Conservation (phyloP, 2,797 vertebrate genomes). For the Arnoldichthys spilopterus region DNA sequence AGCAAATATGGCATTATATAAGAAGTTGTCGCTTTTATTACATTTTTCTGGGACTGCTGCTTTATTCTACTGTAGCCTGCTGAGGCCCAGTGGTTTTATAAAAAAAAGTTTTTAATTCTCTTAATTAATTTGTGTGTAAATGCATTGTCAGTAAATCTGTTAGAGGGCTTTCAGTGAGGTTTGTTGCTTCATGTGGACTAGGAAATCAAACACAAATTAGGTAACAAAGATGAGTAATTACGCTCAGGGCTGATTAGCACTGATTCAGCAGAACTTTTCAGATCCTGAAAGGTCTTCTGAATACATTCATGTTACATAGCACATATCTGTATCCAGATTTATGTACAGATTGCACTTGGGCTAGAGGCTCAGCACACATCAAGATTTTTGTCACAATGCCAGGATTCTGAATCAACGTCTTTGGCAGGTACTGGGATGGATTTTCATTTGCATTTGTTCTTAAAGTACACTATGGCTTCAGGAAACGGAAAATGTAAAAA, state of each 20-base stretch:
- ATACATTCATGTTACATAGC: not conserved
- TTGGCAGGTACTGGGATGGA: not conserved
- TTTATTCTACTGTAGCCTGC: not conserved
- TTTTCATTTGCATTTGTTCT: not conserved
- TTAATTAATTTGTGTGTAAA: not conserved
- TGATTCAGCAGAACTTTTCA: not conserved
- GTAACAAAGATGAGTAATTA: not conserved
- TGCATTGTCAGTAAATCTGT: not conserved
- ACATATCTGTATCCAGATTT: not conserved
- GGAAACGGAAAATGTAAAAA: not conserved
- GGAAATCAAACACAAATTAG: constrained; percentile 1
- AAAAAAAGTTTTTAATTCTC: not conserved
- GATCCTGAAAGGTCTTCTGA: too few relatives aligned
- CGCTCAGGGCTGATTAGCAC: not conserved
- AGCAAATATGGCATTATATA: too few relatives aligned
- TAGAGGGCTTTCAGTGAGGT: not conserved
- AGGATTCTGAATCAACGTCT: not conserved
- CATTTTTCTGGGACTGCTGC: not conserved
- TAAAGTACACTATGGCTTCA: not conserved
- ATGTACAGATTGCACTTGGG: not conserved
- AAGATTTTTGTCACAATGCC: not conserved
- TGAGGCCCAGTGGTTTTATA: not conserved
- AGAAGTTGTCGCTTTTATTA: not conserved
- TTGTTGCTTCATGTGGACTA: constrained; percentile 3
- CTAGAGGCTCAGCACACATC: not conserved